phyloP scores from a whole-genome alignment of 2,797 vertebrate species.

The Aviceda cuculoides region DNA sequence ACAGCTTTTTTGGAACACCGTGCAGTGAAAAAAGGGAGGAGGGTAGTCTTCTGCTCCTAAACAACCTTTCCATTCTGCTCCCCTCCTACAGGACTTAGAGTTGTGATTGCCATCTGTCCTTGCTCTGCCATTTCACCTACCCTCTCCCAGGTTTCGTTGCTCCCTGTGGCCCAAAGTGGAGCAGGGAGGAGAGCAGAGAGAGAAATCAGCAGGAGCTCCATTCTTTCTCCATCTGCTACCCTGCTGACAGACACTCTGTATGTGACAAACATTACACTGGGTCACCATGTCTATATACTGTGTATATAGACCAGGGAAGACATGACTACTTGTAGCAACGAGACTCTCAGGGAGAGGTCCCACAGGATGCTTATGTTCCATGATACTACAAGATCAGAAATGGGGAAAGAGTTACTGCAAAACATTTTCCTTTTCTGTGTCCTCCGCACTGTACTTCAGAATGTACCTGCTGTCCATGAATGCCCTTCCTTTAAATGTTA shows the following conservation, averaged over 20 bases:
- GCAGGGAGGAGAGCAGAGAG: background rate
- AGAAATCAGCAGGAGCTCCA: background rate
- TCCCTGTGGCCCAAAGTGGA: background rate
- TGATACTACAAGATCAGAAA: background rate
- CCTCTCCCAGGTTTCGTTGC: background rate
- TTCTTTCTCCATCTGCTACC: background rate
- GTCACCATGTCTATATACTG: background rate
- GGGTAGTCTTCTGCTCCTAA: background rate
- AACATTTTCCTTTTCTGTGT: background rate
- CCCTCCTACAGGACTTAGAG: background rate
- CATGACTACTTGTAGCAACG: fast-evolving
- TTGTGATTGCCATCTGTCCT: background rate
- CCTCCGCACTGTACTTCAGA: background rate
- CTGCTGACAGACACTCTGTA: background rate
- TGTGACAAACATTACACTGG: background rate
- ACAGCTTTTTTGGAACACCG: background rate
- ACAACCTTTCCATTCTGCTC: background rate
- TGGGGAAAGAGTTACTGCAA: background rate
- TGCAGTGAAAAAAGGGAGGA: background rate
- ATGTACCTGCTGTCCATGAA: fast-evolving
- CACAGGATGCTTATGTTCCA: background rate
- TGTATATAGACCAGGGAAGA: background rate
- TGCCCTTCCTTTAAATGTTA: background rate
- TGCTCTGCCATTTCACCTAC: background rate
- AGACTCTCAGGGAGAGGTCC: background rate